These are phyloP conservation scores for Scalopus aquaticus DNA, from an alignment of 2,113 vertebrate species.

Conservation along the genomic window DNA sequence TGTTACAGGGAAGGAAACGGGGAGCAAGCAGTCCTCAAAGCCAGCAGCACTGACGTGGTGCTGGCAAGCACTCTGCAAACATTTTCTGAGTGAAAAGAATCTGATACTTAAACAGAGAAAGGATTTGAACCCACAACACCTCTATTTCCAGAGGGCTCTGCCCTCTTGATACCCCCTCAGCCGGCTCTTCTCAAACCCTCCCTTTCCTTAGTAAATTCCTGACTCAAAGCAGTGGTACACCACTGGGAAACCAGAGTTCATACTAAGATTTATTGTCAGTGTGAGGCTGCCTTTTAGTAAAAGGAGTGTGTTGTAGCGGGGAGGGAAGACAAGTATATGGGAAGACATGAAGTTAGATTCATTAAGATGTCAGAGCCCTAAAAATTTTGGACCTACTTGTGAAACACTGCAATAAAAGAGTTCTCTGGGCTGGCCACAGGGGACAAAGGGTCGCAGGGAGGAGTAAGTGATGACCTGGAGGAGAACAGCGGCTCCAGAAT, in stretches of 20 bases:
- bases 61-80: accelerated
- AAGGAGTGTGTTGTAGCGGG: neutral
- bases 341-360: neutral
- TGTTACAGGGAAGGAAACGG: neutral
- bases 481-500: neutral
- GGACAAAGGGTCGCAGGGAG: neutral
- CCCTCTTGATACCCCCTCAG: neutral
- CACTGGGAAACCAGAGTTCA: neutral
- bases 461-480: neutral
- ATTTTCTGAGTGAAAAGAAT: neutral
- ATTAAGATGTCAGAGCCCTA: neutral
- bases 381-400: neutral
- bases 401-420: neutral
- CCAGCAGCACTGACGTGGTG: too few species aligned
- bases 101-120: neutral
- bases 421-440: neutral
- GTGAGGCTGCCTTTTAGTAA: neutral
- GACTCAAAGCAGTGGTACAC: neutral
- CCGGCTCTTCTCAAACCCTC: neutral
- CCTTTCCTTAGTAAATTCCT: neutral
- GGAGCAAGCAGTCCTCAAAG: accelerated
- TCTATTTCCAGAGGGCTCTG: too few species aligned
- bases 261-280: neutral
- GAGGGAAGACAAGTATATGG: neutral
- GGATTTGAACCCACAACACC: neutral